A percentile compares a stretch with the other conserved stretches of the same genome.
Evolutionary conservation across 2,888 invertebrate genomes (phyloP).

Genomic region (Cantharis rustica): DNA sequence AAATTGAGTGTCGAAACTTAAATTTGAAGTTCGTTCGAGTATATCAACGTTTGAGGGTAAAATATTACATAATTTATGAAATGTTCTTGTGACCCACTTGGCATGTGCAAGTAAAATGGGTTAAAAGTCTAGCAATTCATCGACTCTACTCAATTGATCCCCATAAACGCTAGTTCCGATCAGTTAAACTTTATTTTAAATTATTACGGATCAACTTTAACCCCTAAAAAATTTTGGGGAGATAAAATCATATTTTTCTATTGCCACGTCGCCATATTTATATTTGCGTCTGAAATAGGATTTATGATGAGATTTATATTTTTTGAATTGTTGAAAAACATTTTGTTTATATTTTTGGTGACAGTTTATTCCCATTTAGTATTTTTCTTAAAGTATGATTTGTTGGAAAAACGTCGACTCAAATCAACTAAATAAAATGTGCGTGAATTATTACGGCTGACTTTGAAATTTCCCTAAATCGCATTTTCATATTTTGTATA

Average conservation of each 20-base stretch:
- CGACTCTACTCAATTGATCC: slow-evolving; percentile 18
- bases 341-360: slow-evolving; percentile 27
- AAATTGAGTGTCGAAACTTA: not conserved
- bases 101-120: slow-evolving; percentile 6
- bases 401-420: slow-evolving; percentile 20
- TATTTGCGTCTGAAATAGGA: slow-evolving; percentile 20
- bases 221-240: slow-evolving; percentile 9
- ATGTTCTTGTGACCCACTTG: slow-evolving; percentile 4
- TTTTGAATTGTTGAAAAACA: slow-evolving; percentile 19
- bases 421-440: slow-evolving; percentile 23
- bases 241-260: slow-evolving; percentile 10
- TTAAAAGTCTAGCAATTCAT: slow-evolving; percentile 18
- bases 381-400: slow-evolving; percentile 25
- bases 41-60: not conserved
- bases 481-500: not conserved
- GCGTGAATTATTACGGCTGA: slow-evolving; percentile 19
- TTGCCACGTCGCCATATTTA: slow-evolving; percentile 15
- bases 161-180: slow-evolving; percentile 19
- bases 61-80: slow-evolving; percentile 12
- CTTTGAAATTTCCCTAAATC: slow-evolving; percentile 6
- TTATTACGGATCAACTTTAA: slow-evolving; percentile 15
- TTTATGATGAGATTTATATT: slow-evolving; percentile 21
- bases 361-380: slow-evolving; percentile 25
- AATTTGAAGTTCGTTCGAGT: not conserved
- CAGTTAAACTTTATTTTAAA: slow-evolving; percentile 19